Evolutionary conservation across 2,888 invertebrate genomes (phyloP), one percentile per base, ranked within the genome.

Genomic region (Philonicus albiceps): DNA sequence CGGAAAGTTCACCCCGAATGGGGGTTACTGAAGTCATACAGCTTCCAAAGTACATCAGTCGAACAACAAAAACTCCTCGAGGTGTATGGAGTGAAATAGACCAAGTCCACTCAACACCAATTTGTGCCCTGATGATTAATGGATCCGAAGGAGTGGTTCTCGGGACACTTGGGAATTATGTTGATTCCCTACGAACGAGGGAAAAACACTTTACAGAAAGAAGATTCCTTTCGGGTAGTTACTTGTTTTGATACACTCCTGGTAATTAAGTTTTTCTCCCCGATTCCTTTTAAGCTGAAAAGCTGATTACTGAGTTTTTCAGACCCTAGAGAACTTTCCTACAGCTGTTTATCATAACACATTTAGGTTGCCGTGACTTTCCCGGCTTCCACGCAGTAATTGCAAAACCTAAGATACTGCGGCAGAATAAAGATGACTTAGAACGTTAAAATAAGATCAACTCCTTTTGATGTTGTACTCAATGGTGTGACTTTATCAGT

Each of bases 41-140:
- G 81, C 37, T 81, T 40, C 81, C 13, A 7, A 22, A 64, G 55
- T 31, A 81, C 81, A 64, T 81, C 27, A 37, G 30, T 0, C 19
- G 43, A 73, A 73, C 84, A 84, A 72, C 84, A 72, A 40, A 84
- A 84, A 73, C 84, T 34, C 74, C 40, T 40, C 30, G 22, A 8
- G 84, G 74, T 84, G 16, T 73, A 73, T 84, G 40, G 73, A 73
- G 84, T 84, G 72, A 72, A 84, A 84, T 73, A 72, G 72, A 84
- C 73, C 84, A 84, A 84, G 84, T 84, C 84, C 84, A 84, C 73
- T 84, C 84, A 84, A 84, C 84, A 84, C 84, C 84, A 84, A 84
- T 84, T 84, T 84, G 84, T 84, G 72, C 73, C 73, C 34, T 31
- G 40, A 84, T 84, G 84, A 84, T 84, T 84, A 84, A 84, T 84